Percentiles rank a stretch among this genome's conserved stretches.
These are phyloP conservation scores for Etia nguti DNA, from an alignment of 2,113 vertebrate species.

Conservation along the genomic window DNA sequence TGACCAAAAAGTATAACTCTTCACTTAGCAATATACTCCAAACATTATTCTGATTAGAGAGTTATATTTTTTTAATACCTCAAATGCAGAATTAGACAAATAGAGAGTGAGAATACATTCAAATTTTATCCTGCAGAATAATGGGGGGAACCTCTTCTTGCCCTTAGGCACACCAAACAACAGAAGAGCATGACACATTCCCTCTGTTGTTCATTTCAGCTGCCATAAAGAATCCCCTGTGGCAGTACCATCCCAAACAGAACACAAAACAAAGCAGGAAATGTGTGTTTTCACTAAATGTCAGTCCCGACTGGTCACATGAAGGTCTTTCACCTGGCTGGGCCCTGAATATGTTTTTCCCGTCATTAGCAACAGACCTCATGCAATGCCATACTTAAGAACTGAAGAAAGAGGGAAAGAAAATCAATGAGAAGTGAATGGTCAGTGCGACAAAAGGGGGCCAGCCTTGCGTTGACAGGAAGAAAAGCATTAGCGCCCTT, in stretches of 20 bases:
- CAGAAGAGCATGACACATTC: slow-evolving; percentile 22
- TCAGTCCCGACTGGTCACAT: slow-evolving; percentile 13
- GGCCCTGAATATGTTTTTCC: slow-evolving; percentile 31
- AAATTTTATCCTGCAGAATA: neutral
- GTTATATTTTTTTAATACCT: neutral
- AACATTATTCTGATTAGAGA: neutral
- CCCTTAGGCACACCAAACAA: slow-evolving; percentile 64
- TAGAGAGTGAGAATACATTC: neutral
- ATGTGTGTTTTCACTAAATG: slow-evolving; percentile 35
- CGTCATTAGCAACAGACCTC: slow-evolving; percentile 45
- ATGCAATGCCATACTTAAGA: slow-evolving; percentile 44
- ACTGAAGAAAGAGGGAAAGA: slow-evolving; percentile 29
- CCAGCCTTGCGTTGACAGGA: slow-evolving; percentile 52
- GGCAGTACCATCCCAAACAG: slow-evolving; percentile 27
- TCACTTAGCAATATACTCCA: neutral
- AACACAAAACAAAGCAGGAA: slow-evolving; percentile 28
- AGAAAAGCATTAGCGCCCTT: slow-evolving; percentile 64
- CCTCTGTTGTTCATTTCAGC: neutral
- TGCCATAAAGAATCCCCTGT: slow-evolving; percentile 9
- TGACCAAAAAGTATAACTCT: neutral
- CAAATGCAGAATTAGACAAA: neutral
- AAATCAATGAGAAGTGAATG: slow-evolving; percentile 50
- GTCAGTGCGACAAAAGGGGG: slow-evolving; percentile 57
- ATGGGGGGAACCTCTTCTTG: neutral
- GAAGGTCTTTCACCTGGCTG: slow-evolving; percentile 35